Percentiles rank a stretch among this genome's conserved stretches.
These are phyloP conservation scores for Eubucco bourcierii DNA, from an alignment of 2,113 vertebrate genomes.

Conservation along the genomic window DNA sequence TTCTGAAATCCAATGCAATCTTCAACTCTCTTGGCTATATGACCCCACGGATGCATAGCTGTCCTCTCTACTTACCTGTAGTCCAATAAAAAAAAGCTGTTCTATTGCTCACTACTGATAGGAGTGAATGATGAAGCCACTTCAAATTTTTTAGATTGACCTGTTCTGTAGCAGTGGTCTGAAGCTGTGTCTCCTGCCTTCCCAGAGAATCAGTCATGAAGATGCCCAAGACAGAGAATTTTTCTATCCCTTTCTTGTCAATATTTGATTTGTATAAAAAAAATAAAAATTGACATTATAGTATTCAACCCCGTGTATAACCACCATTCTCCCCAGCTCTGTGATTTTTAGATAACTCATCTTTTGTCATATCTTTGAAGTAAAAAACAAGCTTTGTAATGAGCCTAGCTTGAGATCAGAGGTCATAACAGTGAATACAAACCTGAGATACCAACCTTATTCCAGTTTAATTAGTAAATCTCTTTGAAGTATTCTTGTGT, in stretches of 20 bases:
- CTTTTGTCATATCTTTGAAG: background rate
- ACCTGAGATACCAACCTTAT: background rate
- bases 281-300: background rate
- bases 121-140: rapidly evolving
- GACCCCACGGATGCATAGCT: background rate
- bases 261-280: background rate
- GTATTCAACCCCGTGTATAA: rapidly evolving
- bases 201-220: background rate
- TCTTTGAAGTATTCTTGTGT: background rate
- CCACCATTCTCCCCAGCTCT: rapidly evolving
- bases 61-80: background rate
- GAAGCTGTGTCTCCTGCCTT: background rate
- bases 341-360: background rate
- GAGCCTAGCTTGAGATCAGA: background rate
- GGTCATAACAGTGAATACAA: background rate
- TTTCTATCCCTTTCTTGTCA: background rate
- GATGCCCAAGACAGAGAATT: background rate
- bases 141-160: background rate
- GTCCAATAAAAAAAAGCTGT: background rate
- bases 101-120: background rate
- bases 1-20: background rate
- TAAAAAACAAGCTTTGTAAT: background rate
- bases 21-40: background rate
- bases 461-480: background rate
- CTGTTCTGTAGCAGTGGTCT: background rate